Base-by-base conservation (phyloP, 2,888 invertebrate genomes). In the Hydriomena furcata region DNA sequence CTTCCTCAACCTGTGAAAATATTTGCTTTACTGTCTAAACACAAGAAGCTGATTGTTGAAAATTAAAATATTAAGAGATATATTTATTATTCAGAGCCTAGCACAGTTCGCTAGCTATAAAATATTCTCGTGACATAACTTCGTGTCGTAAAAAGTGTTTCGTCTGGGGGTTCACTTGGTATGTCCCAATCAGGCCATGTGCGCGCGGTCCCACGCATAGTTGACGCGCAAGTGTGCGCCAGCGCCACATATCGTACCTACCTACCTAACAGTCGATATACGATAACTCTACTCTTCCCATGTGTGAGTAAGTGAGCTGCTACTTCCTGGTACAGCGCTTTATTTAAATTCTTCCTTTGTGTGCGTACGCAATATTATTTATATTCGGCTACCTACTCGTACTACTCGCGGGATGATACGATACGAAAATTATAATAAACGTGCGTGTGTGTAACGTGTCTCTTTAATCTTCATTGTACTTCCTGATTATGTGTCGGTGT, bases 281-380 rank as follows among this genome's bases (percentile, higher is more conserved):
- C n/a, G n/a, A n/a, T 73, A 73, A 67, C 58, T 60, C 62, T 66
- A 67, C 58, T 60, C 61, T 67, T 69, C 70, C 69, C 66, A 66
- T 57, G 83, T 85, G 84, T 88, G 85, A 53, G 86, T 82, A 73
- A 73, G 73, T 70, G 80, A 78, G 80, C 84, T 79, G 81, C 86
- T 85, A 90, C 89, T 90, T 90, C 90, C 90, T 90, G 88, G 89
- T 90, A 89, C 79, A 83, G 79, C 76, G 86, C 82, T 87, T 86
- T 89, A 88, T 88, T 89, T 89, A 85, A 86, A 84, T 82, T 76
- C 73, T 75, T 61, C 73, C 76, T 77, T 74, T 84, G 88, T 89
- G 89, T 89, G 88, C 71, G 88, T 87, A 77, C 71, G 75, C 72
- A 81, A 80, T 84, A 85, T 84, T 87, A 86, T 84, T 84, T 83